Base-by-base conservation (phyloP, 2,113 vertebrate species). In the Galeopterus variegatus region DNA sequence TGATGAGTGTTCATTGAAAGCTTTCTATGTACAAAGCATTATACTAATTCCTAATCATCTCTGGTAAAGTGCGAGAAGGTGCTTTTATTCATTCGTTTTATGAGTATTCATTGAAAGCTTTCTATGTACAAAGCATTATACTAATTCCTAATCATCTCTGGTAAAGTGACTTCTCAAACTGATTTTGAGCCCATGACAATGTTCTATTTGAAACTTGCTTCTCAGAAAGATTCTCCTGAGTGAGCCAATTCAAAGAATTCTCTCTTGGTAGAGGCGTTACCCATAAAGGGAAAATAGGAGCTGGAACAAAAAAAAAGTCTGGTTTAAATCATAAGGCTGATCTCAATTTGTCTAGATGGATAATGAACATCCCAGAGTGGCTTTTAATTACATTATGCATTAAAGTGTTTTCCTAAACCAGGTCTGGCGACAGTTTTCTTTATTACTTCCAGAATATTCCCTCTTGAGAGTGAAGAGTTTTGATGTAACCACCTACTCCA, bases 41-140 rank as follows among this genome's bases (percentile, higher is more conserved):
- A 45, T 82, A 6, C 13, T 93, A 76, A 90, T 67, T 48, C 48
- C 41, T 7, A 83, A 31, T 77, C 36, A 87, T 26, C 64, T 82
- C 85, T 56, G 60, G 60, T 72, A 31, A 95, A 82, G 8, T 82
- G 48, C n/a, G n/a, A n/a, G n/a, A n/a, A n/a, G n/a, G n/a, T n/a
- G 6, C 3, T 23, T 41, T 91, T 77, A 88, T 73, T 91, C 36
- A 75, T 54, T 92, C 24, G 45, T 97, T 86, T 96, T 69, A 84
- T 85, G 19, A 64, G 33, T 92, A 65, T 26, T 91, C 88, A 31
- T 84, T 92, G n/a, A n/a, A 91, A 28, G 12, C 33, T 90, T 45
- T 64, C 23, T 79, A 54, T 48, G 45, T 89, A 15, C 24, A 82
- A 90, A 93, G 31, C 33, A 95, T 70, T 56, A 45, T 82, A 6